Base-by-base conservation (phyloP, 2,797 vertebrate genomes). In the Pangasius larnaudii region DNA sequence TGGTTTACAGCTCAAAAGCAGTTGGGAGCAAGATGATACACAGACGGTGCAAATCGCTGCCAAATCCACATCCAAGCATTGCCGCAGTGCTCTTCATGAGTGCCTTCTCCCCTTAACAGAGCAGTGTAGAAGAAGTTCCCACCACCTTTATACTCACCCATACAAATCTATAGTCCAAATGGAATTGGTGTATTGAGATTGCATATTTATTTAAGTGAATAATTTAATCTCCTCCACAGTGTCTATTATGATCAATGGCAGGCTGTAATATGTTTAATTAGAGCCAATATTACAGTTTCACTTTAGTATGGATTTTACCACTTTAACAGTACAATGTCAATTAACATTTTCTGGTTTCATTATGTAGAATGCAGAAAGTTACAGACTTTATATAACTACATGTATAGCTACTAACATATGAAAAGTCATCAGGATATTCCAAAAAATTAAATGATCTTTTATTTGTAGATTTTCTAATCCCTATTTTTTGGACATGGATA, bases 21-120 rank as follows among this genome's bases (percentile, higher is more conserved):
- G 95, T 94, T 95, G 93, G 94, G 94, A 94, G 86, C 93, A 87
- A 56, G 94, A 91, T 90, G 88, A 90, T 90, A 84, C 90, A 88
- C 90, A 92, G 91, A 86, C 91, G 86, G 90, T 59, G 71, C 49
- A 88, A 86, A 86, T 77, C 74, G 91, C 92, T 94, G 95, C 95
- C 95, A 95, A 94, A 89, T 90, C 92, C 91, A 92, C 92, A 94
- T 95, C 95, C 95, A 95, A 95, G 94, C 93, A 93, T 93, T 94
- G 91, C 94, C 94, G 93, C 94, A 93, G 92, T 94, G 92, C 92
- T 92, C 95, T 93, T 93, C 92, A 95, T 90, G 86, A 88, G 90
- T 90, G 91, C 87, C 91, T 92, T 88, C 78, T 39, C 86, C 82
- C 82, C 88, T 85, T 86, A 88, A 75, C 56, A 84, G 84, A 92